These are phyloP conservation scores for Neopipo cinnamomea DNA, from an alignment of 2,113 vertebrate species.

Conservation along the genomic window DNA sequence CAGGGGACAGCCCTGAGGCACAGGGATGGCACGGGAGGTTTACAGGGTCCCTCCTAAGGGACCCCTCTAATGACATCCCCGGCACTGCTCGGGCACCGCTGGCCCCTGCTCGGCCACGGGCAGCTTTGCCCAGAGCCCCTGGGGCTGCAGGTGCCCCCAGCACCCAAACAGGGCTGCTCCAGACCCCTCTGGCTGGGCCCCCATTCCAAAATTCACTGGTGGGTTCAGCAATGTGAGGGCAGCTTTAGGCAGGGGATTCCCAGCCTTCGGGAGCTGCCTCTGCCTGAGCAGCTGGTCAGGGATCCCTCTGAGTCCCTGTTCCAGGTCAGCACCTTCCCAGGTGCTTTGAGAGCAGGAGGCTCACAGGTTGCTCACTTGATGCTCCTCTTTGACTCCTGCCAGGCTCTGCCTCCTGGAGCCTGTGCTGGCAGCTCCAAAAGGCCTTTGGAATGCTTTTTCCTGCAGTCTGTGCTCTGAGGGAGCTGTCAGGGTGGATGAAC, in stretches of 20 bases:
- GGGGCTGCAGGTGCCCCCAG: background rate
- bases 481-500: background rate
- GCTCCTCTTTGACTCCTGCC: background rate
- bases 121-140: background rate
- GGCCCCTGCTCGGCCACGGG: rapidly evolving
- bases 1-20: background rate
- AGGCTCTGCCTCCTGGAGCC: background rate
- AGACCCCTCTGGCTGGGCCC: background rate
- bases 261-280: background rate
- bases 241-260: background rate
- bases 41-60: background rate
- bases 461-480: rapidly evolving
- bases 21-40: background rate
- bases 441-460: background rate
- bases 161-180: background rate
- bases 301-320: rapidly evolving
- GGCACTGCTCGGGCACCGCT: rapidly evolving
- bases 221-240: rapidly evolving
- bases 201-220: too few species aligned
- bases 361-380: rapidly evolving
- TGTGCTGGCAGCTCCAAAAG: background rate
- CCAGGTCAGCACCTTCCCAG: background rate
- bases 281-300: background rate
- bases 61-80: background rate
- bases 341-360: background rate